Evolutionary conservation across 2,797 vertebrate species (phyloP).

Genomic region (Pipistrellus kuhlii): DNA sequence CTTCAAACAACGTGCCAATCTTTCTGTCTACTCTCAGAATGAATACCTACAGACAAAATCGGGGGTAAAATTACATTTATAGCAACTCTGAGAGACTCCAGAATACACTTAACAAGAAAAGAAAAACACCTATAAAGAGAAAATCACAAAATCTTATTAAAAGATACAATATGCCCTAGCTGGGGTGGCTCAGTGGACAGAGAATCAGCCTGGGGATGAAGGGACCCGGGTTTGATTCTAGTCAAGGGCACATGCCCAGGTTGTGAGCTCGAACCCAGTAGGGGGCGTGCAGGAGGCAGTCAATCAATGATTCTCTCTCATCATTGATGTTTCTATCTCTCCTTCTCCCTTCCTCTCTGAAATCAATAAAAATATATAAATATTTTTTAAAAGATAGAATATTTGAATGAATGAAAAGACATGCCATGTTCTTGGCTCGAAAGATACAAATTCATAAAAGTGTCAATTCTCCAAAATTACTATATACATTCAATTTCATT

Average conservation of each 20-base stretch:
- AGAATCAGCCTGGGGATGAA: too few relatives aligned
- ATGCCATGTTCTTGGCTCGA: not conserved
- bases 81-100: not conserved
- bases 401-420: not conserved
- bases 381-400: not conserved
- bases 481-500: constrained; percentile 8
- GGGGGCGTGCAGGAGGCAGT: too few relatives aligned
- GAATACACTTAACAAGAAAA: not conserved
- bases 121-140: not conserved
- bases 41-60: not conserved
- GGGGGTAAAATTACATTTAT: not conserved
- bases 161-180: not conserved
- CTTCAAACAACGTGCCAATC: not conserved
- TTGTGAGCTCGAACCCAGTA: too few relatives aligned
- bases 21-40: not conserved
- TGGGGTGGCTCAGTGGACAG: too few relatives aligned
- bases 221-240: too few relatives aligned
- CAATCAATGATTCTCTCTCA: too few relatives aligned
- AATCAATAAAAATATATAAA: too few relatives aligned
- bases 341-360: too few relatives aligned
- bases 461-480: not conserved
- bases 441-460: not conserved
- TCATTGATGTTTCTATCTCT: too few relatives aligned
- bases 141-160: constrained; percentile 9
- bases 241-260: too few relatives aligned